These are phyloP conservation scores for Euclidia mi DNA, from an alignment of 2,888 invertebrate species.

Conservation along the genomic window DNA sequence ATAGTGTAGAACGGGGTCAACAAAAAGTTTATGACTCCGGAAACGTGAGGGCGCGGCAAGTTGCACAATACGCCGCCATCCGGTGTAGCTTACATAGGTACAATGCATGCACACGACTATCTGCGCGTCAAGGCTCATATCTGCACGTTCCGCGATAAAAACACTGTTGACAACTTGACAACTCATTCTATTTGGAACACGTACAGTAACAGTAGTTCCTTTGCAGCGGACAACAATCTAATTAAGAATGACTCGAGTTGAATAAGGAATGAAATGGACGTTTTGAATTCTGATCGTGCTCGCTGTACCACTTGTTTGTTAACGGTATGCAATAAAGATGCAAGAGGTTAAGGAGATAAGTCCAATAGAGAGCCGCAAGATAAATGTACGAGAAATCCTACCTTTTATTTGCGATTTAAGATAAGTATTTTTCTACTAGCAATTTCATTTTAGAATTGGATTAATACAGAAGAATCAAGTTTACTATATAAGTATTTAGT, in stretches of 20 bases:
- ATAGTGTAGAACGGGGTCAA: constrained; percentile 35
- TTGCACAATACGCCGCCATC: constrained; percentile 75
- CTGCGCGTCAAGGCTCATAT: constrained; percentile 56
- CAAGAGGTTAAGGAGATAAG: constrained; percentile 42
- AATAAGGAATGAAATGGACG: constrained; percentile 67
- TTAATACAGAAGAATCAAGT: too few species aligned
- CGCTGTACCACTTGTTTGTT: constrained; percentile 60
- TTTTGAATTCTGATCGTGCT: constrained; percentile 69
- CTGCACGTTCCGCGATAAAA: constrained; percentile 62
- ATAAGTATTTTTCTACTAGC: too few species aligned
- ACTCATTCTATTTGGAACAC: constrained; percentile 60
- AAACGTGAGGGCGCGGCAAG: constrained; percentile 70
- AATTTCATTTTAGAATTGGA: too few species aligned
- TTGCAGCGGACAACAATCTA: constrained; percentile 61
- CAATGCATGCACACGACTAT: constrained; percentile 55
- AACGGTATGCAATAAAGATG: constrained; percentile 63
- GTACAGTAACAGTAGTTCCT: constrained; percentile 58
- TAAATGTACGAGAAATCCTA: constrained; percentile 21
- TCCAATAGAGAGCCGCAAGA: constrained; percentile 30
- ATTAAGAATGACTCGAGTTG: constrained; percentile 65
- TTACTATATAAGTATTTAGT: too few species aligned
- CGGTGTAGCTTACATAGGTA: constrained; percentile 61
- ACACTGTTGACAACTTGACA: constrained; percentile 61
- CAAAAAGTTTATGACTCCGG: constrained; percentile 58
- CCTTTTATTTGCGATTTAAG: constrained; percentile 10